Evolutionary conservation across 2,797 vertebrate species (phyloP).

Genomic region (Chlorospingus semifuscus): DNA sequence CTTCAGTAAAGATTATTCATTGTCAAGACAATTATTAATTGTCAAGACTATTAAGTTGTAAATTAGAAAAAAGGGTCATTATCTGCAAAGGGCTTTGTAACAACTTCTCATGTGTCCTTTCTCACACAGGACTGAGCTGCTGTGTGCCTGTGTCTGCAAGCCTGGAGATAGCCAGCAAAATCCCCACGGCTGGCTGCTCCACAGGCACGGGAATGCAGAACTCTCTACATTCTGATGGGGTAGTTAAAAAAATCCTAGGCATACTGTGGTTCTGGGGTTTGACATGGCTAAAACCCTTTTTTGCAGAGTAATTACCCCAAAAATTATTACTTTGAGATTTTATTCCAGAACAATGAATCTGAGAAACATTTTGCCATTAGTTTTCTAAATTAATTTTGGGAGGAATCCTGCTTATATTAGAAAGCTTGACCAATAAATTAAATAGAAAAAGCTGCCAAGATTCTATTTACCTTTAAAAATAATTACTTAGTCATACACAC

Average conservation of each 20-base stretch:
- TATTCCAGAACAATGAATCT: background rate
- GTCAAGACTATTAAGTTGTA: background rate
- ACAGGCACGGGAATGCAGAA: accelerated
- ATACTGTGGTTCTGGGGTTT: background rate
- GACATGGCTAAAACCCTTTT: background rate
- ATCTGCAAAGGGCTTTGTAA: background rate
- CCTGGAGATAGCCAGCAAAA: background rate
- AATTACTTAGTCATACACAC: background rate
- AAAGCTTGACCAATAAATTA: background rate
- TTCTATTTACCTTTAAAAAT: background rate
- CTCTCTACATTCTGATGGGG: background rate
- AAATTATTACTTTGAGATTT: background rate
- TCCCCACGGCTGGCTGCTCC: background rate
- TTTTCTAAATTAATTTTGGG: background rate
- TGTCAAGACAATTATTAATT: background rate
- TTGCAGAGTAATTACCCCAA: background rate
- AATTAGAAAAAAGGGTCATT: background rate
- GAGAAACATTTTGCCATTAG: background rate
- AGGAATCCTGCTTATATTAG: background rate
- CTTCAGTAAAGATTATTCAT: background rate
- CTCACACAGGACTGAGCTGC: background rate
- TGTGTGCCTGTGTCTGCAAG: background rate
- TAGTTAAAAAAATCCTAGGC: background rate
- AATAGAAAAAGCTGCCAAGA: background rate
- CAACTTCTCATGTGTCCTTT: background rate